Evolutionary conservation across 2,888 invertebrate species (phyloP).

Genomic region (Spatulosminthurus flaviceps): DNA sequence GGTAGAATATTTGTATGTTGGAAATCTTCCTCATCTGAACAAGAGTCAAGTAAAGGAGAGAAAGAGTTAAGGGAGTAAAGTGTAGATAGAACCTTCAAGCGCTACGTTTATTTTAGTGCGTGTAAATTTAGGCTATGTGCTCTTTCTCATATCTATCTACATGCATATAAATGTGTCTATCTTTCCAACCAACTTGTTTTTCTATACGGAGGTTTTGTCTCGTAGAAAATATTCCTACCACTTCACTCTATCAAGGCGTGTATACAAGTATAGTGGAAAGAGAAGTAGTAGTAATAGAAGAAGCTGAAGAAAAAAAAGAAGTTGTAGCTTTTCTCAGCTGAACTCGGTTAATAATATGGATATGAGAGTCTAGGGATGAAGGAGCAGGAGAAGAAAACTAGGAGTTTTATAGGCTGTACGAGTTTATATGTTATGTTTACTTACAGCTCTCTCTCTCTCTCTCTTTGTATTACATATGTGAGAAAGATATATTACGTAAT

Average conservation of each 20-base stretch:
- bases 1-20: no score
- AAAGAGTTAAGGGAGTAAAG: neutral
- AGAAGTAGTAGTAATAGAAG: neutral
- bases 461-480: no score
- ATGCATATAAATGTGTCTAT: neutral
- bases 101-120: neutral
- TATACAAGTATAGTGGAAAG: neutral
- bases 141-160: no score
- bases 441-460: no score
- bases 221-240: neutral
- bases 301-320: neutral
- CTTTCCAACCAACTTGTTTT: neutral
- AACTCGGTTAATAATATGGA: conserved; percentile 43
- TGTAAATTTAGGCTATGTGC: neutral
- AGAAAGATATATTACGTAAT: no score
- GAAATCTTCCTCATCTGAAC: no score
- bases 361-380: conserved; percentile 43
- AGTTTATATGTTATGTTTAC: no score
- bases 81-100: neutral
- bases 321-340: conserved; percentile 3
- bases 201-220: neutral
- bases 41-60: no score
- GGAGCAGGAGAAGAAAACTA: neutral
- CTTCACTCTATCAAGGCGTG: neutral
- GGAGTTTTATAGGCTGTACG: neutral